phyloP scores from a whole-genome alignment of 2,888 invertebrate species.

The Sesamia inferens region DNA sequence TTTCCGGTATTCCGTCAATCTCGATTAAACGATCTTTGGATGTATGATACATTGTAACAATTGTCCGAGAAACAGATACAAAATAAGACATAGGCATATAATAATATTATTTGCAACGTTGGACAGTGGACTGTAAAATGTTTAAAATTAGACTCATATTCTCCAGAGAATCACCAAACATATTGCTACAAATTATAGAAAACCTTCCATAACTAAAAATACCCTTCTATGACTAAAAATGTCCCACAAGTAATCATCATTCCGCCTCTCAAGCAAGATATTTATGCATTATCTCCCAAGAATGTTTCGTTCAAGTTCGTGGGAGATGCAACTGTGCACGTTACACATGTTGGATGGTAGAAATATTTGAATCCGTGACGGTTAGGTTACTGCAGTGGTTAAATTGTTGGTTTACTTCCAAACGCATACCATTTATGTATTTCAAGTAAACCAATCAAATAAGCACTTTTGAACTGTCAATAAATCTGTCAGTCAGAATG shows the following conservation, averaged over 20 bases:
- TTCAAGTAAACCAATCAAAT: not conserved
- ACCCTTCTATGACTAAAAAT: constrained; percentile 15
- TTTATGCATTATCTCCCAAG: constrained; percentile 46
- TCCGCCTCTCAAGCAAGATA: constrained; percentile 27
- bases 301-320: constrained; percentile 31
- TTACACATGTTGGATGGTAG: constrained; percentile 11
- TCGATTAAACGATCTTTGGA: not conserved
- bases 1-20: not conserved
- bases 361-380: not conserved
- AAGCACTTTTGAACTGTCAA: not conserved
- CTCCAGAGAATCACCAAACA: not conserved
- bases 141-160: not conserved
- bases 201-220: no score
- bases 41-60: not conserved
- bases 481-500: not conserved
- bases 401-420: not conserved
- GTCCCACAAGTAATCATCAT: constrained; percentile 10
- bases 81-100: not conserved
- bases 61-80: not conserved
- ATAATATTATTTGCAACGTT: not conserved
- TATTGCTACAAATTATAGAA: not conserved
- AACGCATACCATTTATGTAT: not conserved
- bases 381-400: not conserved
- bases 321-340: constrained; percentile 39
- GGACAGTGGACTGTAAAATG: not conserved